Percentiles rank a stretch among this genome's conserved stretches.
These are phyloP conservation scores for Geodia barretti DNA, from an alignment of 37 sponge, comb jelly and placozoan species.

Conservation along the genomic window DNA sequence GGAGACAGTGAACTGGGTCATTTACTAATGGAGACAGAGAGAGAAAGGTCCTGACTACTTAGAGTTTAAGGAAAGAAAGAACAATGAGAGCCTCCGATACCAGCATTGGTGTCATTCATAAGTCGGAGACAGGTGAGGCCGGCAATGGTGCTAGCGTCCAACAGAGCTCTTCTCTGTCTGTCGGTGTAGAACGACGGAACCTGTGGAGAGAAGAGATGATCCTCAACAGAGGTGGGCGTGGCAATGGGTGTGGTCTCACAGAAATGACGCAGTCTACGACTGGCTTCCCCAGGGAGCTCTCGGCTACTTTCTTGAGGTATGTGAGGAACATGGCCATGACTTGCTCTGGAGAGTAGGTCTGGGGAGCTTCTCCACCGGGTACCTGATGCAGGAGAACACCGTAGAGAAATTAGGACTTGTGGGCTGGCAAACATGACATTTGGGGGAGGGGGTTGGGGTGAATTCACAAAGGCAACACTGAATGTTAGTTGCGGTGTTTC, in stretches of 20 bases:
- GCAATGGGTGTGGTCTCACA: slow-evolving; percentile 41
- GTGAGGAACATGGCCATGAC: slow-evolving; percentile 78
- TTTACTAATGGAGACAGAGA: background rate
- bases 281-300: slow-evolving; percentile 68
- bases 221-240: background rate
- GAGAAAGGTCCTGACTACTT: no score
- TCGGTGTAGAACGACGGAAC: slow-evolving; percentile 94
- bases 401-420: background rate
- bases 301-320: slow-evolving; percentile 82
- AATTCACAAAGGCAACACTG: no score
- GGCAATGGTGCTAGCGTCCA: slow-evolving; percentile 84
- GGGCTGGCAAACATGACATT: no score
- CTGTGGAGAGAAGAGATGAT: slow-evolving; percentile 36
- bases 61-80: no score
- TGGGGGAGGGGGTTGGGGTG: background rate
- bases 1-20: background rate
- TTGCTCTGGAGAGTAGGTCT: slow-evolving; percentile 78
- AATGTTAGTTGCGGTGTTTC: no score
- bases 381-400: slow-evolving; percentile 57
- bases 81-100: no score
- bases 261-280: slow-evolving; percentile 96
- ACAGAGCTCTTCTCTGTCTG: slow-evolving; percentile 88
- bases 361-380: slow-evolving; percentile 54
- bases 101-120: slow-evolving; percentile 94
- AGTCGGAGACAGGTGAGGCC: slow-evolving; percentile 92